Evolutionary conservation across 2,797 vertebrate species (phyloP), one percentile per base, ranked within the genome.

Genomic region (Takifugu ocellatus): DNA sequence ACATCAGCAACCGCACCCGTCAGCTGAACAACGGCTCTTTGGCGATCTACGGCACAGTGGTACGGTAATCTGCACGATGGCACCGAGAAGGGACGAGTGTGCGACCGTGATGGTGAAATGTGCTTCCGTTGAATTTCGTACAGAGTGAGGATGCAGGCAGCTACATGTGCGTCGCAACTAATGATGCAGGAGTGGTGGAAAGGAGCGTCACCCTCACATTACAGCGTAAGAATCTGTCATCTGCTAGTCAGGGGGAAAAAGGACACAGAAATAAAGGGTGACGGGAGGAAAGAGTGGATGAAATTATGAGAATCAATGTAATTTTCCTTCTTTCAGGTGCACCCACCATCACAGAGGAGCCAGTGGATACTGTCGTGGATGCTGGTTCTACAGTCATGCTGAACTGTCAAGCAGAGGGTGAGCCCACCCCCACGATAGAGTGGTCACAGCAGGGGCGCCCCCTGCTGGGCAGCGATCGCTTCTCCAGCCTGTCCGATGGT

Each of bases 101-200:
- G 10, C 5, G 6, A 21, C 16, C 6, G 44, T 11, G 44, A 10
- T 21, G 44, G 44, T 54, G 0, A 11, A n/a, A 8, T 52, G 8
- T 31, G 25, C 66, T 51, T 25, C 53, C 2, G n/a, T 54, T 39
- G 0, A 6, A 25, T 63, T 48, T 49, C 48, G 15, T 14, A 2
- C 65, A 98, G 96, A 92, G 90, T 47, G 97, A 98, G 87, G 97
- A 99, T 77, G 93, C 94, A 2, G 97, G 96, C 27, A 94, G 89
- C 83, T 99, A 99, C 63, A 92, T 92, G 25, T 99, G 97, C 0
- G 88, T 98, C 56, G 97, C 97, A 7, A 91, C 93, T 58, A 99
- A 99, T 1, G 96, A 97, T 1, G 97, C 93, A 0, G 97, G 97
- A 0, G 87, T 90, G 31, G 92, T 94, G 66, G 94, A 98, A 68